A percentile compares a stretch with the other conserved stretches of the same genome.
Evolutionary conservation across 2,113 vertebrate species (phyloP).

Genomic region (Stictonetta naevosa): DNA sequence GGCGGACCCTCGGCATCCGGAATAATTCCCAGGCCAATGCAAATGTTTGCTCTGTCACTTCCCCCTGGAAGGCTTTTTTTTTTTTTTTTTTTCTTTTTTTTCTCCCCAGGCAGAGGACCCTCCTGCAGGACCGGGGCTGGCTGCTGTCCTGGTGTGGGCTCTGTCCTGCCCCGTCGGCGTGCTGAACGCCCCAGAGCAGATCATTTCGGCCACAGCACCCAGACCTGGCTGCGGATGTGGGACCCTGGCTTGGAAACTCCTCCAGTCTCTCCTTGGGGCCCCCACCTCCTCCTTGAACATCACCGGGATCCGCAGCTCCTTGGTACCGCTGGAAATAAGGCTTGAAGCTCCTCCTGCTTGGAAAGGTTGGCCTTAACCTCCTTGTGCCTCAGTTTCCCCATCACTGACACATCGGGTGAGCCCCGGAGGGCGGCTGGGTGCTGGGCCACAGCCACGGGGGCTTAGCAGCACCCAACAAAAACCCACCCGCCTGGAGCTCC

Average conservation of each 20-base stretch:
- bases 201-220: not conserved
- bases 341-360: not conserved
- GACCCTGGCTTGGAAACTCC: not conserved
- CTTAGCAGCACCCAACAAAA: not conserved
- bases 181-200: not conserved
- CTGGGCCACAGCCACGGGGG: rapidly evolving
- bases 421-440: not conserved
- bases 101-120: too few species aligned
- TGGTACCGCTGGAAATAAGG: not conserved
- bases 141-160: not conserved
- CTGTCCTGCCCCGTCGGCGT: not conserved
- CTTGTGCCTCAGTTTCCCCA: constrained; percentile 60
- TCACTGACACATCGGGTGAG: not conserved
- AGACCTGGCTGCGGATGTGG: not conserved
- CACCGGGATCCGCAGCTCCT: not conserved
- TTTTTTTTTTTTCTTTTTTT: too few species aligned
- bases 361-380: constrained; percentile 43
- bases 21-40: not conserved
- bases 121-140: not conserved
- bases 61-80: constrained; percentile 22
- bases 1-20: not conserved
- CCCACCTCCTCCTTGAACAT: not conserved
- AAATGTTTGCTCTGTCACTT: not conserved
- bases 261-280: not conserved
- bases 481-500: rapidly evolving